These are phyloP conservation scores for Ophthalmotilapia sp. DNA, from an alignment of 2,113 vertebrate genomes.

Conservation along the genomic window DNA sequence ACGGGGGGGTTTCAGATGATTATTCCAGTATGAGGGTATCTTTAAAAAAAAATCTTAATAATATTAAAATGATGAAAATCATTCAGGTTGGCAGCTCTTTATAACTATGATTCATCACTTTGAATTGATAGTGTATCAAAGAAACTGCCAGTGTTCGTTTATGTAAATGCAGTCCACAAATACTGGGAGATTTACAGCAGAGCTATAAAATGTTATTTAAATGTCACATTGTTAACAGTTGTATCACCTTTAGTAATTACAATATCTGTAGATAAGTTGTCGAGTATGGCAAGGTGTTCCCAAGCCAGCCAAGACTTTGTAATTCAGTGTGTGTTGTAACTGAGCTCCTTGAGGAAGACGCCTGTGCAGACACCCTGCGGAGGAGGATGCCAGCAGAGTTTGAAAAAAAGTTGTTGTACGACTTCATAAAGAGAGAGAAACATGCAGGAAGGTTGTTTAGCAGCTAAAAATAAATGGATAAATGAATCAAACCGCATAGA, in stretches of 20 bases:
- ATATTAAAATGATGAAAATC: not conserved
- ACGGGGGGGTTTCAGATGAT: not conserved
- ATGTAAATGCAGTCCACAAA: not conserved
- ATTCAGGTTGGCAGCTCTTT: not conserved
- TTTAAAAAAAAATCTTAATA: not conserved
- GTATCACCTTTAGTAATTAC: not conserved
- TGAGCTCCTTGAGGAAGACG: not conserved
- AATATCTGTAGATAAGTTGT: not conserved
- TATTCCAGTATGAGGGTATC: not conserved
- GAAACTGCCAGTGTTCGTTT: not conserved
- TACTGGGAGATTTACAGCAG: not conserved
- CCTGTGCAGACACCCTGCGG: not conserved
- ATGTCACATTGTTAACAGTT: not conserved
- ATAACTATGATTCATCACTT: not conserved
- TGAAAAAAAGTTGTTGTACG: not conserved
- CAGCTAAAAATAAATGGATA: not conserved
- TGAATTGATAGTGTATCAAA: not conserved
- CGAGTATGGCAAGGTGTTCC: not conserved
- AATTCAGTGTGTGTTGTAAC: not conserved
- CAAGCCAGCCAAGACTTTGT: not conserved
- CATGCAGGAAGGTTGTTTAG: not conserved
- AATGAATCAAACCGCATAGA: not conserved
- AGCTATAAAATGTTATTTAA: not conserved
- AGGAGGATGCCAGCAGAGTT: not conserved
- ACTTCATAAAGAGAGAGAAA: not conserved